Evolutionary conservation across 2,797 vertebrate species (phyloP).

Genomic region (Semaprochilodus insignis): DNA sequence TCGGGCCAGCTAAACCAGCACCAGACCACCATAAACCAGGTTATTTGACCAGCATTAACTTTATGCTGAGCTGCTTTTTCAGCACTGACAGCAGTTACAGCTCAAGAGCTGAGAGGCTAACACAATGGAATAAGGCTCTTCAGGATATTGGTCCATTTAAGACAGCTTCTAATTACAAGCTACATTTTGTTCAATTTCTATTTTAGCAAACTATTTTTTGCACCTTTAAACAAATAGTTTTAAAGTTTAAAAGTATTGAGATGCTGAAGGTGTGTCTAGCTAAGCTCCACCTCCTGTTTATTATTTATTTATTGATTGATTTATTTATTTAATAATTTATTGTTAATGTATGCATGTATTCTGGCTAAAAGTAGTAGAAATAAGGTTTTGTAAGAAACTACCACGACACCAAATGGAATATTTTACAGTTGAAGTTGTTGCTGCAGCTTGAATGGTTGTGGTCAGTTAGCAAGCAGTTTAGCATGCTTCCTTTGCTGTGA

Average conservation of each 20-base stretch:
- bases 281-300: too few relatives aligned
- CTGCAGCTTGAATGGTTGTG: background rate
- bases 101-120: background rate
- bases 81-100: too few relatives aligned
- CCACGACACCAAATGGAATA: background rate
- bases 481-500: conserved; percentile 16
- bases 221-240: too few relatives aligned
- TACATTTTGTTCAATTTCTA: background rate
- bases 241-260: too few relatives aligned
- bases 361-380: background rate
- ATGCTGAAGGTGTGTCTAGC: too few relatives aligned
- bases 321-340: too few relatives aligned
- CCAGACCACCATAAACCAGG: too few relatives aligned
- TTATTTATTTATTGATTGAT: too few relatives aligned
- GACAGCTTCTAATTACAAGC: background rate
- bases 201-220: too few relatives aligned
- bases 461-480: background rate
- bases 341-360: background rate
- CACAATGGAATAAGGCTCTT: background rate
- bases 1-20: too few relatives aligned
- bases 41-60: too few relatives aligned
- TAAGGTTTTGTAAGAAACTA: background rate
- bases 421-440: background rate
- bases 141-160: background rate
- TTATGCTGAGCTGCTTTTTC: too few relatives aligned